Conservation (phyloP, 2,888 invertebrate genomes). For the Portevinia maculata region DNA sequence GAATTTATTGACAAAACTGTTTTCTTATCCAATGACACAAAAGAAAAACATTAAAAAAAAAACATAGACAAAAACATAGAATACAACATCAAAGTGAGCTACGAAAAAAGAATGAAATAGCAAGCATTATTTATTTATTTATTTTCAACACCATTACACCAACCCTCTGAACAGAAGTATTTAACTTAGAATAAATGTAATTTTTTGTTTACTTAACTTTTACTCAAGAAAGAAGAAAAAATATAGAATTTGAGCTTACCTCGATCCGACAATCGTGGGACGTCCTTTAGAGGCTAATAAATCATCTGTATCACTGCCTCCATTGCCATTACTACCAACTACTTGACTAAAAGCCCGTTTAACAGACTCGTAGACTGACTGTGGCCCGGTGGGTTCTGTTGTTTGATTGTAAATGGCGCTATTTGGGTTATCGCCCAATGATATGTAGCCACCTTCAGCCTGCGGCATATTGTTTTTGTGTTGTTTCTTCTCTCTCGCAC, state of each 20-base stretch:
- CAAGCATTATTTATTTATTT: conserved; percentile 17
- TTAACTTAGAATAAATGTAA: conserved; percentile 17
- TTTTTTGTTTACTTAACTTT: conserved; percentile 12
- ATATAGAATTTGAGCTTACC: conserved; percentile 79
- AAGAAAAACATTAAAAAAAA: not conserved
- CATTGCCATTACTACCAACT: conserved; percentile 79
- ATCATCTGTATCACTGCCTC: conserved; percentile 78
- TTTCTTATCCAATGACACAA: not conserved
- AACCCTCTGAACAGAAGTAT: conserved; percentile 58
- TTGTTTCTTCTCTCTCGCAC: conserved; percentile 10
- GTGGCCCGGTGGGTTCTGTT: conserved; percentile 82
- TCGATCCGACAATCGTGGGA: conserved; percentile 81
- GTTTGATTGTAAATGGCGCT: conserved; percentile 82
- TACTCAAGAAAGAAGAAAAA: conserved; percentile 20
- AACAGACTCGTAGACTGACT: conserved; percentile 82
- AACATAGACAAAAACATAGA: conserved; percentile 1
- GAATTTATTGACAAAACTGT: conserved; percentile 19
- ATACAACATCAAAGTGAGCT: not conserved
- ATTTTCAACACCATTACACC: conserved; percentile 58
- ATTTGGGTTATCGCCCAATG: conserved; percentile 80
- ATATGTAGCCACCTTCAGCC: conserved; percentile 82
- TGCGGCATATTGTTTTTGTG: conserved; percentile 80
- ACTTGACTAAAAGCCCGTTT: conserved; percentile 82
- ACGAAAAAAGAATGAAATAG: conserved; percentile 35
- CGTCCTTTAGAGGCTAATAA: conserved; percentile 80